A percentile compares a stretch with the other conserved stretches of the same genome.
These are phyloP conservation scores for Dasysyrphus albostriatus DNA, from an alignment of 2,888 invertebrate genomes.

Conservation along the genomic window DNA sequence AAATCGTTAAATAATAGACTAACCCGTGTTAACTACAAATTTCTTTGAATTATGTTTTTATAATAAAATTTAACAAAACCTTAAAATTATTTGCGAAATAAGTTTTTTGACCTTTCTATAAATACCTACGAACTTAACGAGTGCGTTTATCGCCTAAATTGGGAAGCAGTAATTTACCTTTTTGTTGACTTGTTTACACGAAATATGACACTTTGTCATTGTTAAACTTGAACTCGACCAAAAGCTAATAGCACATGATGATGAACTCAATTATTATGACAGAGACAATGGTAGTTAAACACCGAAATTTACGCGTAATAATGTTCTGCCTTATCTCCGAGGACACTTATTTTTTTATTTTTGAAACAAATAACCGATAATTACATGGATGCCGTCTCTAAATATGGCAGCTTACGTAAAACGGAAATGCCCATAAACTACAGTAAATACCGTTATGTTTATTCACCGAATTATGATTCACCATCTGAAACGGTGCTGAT, in stretches of 20 bases:
- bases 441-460: constrained; percentile 47
- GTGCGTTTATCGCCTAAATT: constrained; percentile 46
- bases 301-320: not conserved
- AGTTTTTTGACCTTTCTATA: constrained; percentile 58
- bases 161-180: constrained; percentile 43
- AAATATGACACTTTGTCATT: constrained; percentile 41
- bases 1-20: constrained; percentile 27
- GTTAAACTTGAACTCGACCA: constrained; percentile 54
- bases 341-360: constrained; percentile 49
- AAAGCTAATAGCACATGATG: constrained; percentile 51
- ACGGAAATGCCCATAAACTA: constrained; percentile 44
- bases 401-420: constrained; percentile 29
- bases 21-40: not conserved
- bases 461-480: constrained; percentile 58
- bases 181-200: constrained; percentile 34
- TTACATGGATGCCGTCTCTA: constrained; percentile 13
- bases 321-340: constrained; percentile 34
- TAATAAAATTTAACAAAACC: constrained; percentile 18
- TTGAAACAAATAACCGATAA: constrained; percentile 58
- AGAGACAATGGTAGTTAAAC: constrained; percentile 47
- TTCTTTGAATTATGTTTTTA: not conserved
- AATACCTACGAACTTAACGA: constrained; percentile 30
- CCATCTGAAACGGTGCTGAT: constrained; percentile 26
- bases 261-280: constrained; percentile 41
- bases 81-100: constrained; percentile 3